Conservation (phyloP, 1,140 invertebrate genomes). For the Aphelenchoides fujianensis region DNA sequence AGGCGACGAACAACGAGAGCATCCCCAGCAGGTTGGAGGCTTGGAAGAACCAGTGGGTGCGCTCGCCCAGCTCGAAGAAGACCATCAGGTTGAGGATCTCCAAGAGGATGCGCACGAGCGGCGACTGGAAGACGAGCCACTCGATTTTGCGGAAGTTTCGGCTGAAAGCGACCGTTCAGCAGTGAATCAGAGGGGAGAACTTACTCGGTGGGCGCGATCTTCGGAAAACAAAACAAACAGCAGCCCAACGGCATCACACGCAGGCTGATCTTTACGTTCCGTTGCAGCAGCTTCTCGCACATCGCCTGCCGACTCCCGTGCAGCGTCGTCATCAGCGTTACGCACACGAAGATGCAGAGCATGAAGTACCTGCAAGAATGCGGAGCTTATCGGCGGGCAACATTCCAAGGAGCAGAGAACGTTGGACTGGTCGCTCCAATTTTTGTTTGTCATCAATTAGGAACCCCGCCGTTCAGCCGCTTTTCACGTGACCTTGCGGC, state of each 20-base stretch:
- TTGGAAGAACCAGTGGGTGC: constrained; percentile 48
- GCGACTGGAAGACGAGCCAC: constrained; percentile 58
- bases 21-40: constrained; percentile 56
- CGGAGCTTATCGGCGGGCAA: no score
- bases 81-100: constrained; percentile 55
- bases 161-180: no score
- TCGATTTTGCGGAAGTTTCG: constrained; percentile 51
- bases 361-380: no score
- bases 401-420: no score
- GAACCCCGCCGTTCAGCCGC: no score
- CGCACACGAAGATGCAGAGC: constrained; percentile 51
- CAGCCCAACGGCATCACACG: constrained; percentile 45
- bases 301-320: constrained; percentile 47
- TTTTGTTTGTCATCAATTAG: no score
- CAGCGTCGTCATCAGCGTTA: constrained; percentile 54
- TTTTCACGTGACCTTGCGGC: no score
- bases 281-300: constrained; percentile 39
- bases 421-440: no score
- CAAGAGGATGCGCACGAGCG: constrained; percentile 48
- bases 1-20: constrained; percentile 55
- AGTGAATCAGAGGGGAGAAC: no score
- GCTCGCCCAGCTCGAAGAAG: constrained; percentile 49
- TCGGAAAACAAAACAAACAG: constrained; percentile 46
- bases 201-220: constrained; percentile 50
- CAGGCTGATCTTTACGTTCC: constrained; percentile 28